Conservation (phyloP, 2,888 invertebrate species). For the Pachycephus smyrnensis region DNA sequence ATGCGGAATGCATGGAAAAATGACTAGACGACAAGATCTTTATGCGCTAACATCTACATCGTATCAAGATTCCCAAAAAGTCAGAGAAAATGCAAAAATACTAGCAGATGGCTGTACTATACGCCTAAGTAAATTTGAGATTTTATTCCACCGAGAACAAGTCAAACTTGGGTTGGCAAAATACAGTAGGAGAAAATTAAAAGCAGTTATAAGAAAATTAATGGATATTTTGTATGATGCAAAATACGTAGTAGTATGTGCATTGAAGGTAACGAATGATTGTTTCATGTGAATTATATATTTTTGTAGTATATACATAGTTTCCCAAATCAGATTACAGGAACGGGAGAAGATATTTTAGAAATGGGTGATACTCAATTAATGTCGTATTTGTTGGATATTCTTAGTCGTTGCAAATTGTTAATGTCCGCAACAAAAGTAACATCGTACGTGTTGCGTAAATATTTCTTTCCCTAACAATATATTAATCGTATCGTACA, state of each 20-base stretch:
- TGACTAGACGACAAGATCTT: slow-evolving; percentile 11
- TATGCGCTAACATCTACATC: background rate
- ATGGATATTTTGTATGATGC: slow-evolving; percentile 40
- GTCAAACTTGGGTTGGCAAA: slow-evolving; percentile 31
- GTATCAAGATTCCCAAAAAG: background rate
- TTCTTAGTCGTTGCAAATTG: slow-evolving; percentile 20
- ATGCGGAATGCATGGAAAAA: slow-evolving; percentile 17
- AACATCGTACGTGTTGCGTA: background rate
- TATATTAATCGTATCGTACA: background rate
- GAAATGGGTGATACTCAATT: slow-evolving; percentile 38
- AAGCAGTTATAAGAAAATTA: slow-evolving; percentile 32
- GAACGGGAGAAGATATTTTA: slow-evolving; percentile 27
- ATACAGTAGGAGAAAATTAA: slow-evolving; percentile 27
- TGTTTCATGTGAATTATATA: background rate
- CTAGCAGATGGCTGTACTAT: slow-evolving; percentile 5
- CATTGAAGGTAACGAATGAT: slow-evolving; percentile 39
- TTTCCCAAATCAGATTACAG: background rate
- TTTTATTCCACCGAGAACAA: slow-evolving; percentile 41
- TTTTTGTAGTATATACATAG: slow-evolving; percentile 13
- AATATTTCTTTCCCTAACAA: background rate
- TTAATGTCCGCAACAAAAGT: background rate
- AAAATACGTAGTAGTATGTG: slow-evolving; percentile 44
- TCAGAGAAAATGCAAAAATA: background rate
- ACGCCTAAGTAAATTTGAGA: slow-evolving; percentile 32
- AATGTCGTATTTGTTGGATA: slow-evolving; percentile 30